These are phyloP conservation scores for Ophiodon elongatus DNA, from an alignment of 2,113 vertebrate genomes.

Conservation along the genomic window DNA sequence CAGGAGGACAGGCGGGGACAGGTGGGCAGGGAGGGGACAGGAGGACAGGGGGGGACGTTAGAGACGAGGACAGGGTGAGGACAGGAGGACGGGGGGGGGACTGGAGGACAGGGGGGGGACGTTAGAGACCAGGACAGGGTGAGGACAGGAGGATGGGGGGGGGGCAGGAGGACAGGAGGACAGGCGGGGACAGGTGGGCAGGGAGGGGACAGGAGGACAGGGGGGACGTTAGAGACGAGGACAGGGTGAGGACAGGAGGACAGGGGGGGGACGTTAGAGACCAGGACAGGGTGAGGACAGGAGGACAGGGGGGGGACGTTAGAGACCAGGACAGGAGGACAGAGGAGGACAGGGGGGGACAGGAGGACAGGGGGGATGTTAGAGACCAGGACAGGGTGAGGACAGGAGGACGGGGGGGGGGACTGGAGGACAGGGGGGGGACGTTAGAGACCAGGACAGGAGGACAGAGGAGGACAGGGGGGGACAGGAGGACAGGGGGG, in stretches of 20 bases:
- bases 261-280: too few relatives aligned
- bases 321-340: too few relatives aligned
- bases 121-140: not conserved
- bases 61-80: not conserved
- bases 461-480: not conserved
- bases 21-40: too few relatives aligned
- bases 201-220: not conserved
- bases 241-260: not conserved
- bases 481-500: not conserved
- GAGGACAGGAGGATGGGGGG: too few relatives aligned
- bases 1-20: too few relatives aligned
- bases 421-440: not conserved
- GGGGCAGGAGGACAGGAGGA: not conserved
- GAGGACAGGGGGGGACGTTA: not conserved
- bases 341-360: not conserved
- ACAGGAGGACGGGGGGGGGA: not conserved
- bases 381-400: not conserved
- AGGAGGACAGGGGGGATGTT: not conserved
- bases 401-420: too few relatives aligned
- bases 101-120: not conserved
- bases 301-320: not conserved
- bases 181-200: not conserved
- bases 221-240: not conserved
- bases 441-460: not conserved
- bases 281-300: too few relatives aligned